Base-by-base conservation (phyloP, 2,797 vertebrate species). In the Coracias cyanogaster region DNA sequence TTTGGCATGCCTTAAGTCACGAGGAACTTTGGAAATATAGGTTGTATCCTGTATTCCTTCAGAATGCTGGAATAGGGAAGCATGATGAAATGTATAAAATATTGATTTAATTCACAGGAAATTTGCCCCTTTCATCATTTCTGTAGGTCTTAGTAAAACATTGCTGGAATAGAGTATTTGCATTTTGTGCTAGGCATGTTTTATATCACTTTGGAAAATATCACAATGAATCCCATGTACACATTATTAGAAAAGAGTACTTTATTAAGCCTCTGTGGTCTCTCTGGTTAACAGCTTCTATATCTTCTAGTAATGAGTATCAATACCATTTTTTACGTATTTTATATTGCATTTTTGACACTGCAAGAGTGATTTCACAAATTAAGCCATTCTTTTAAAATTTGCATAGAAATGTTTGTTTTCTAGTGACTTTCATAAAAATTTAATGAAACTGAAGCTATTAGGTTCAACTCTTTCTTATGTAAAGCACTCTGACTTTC, bases 401-500 rank as follows among this genome's bases (percentile, higher is more conserved):
- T 96, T 96, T 96, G 69, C 95, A 96, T 95, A 83, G 80, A 81
- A 96, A 95, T 96, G 71, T 95, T 93, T 96, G 72, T 83, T 97
- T 96, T 95, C 90, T 73, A 94, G 82, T 82, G 94, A 69, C 77
- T 95, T 96, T 89, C 66, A 96, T 97, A 49, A 83, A 98, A 94
- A 74, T 82, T 93, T 97, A 93, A 95, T 93, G 80, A 94, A 97
- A 96, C 55, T 29, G 46, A 76, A 93, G 51, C 64, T 86, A 91
- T 96, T 92, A 94, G 54, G 89, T 91, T 80, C 51, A 64, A 43
- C 66, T 81, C 31, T 93, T 60, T 86, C 65, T 93, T 70, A 57
- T 61, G 76, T 60, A 90, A 92, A 95, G 43, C 78, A 55, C 22
- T 89, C 52, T 86, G 52, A 71, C 72, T 93, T 96, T 70, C 31